phyloP scores from a whole-genome alignment of 2,888 invertebrate species.

The Napeogenes inachia region DNA sequence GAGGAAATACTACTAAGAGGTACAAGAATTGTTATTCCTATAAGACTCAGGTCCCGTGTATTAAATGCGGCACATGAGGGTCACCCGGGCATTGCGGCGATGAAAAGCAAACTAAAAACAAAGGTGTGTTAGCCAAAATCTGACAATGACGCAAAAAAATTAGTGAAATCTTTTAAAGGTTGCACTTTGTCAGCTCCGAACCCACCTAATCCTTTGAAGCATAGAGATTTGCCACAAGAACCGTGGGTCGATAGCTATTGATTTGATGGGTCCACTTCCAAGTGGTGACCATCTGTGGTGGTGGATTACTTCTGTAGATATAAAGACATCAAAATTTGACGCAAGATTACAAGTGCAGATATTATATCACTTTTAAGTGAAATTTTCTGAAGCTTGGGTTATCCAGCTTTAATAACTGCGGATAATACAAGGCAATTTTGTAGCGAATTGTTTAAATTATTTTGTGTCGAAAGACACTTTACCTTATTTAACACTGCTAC shows the following conservation, averaged over 20 bases:
- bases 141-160: conserved; percentile 35
- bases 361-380: conserved; percentile 32
- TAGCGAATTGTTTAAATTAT: conserved; percentile 31
- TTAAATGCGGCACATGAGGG: conserved; percentile 36
- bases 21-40: conserved; percentile 31
- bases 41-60: conserved; percentile 19
- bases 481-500: conserved; percentile 18
- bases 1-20: conserved; percentile 32
- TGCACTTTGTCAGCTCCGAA: conserved; percentile 29
- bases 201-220: conserved; percentile 28
- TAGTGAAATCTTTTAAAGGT: conserved; percentile 27
- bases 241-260: conserved; percentile 35
- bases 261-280: conserved; percentile 33
- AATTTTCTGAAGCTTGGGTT: conserved; percentile 31
- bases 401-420: conserved; percentile 28
- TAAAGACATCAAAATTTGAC: conserved; percentile 29
- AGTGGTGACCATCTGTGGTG: conserved; percentile 29
- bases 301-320: conserved; percentile 35
- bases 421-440: conserved; percentile 34
- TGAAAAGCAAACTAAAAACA: conserved; percentile 40
- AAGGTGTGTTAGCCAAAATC: conserved; percentile 48
- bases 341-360: conserved; percentile 18
- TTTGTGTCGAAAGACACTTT: conserved; percentile 26
- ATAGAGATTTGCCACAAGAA: conserved; percentile 27
- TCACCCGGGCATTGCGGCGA: conserved; percentile 44